Evolutionary conservation across 2,888 invertebrate genomes (phyloP).

Genomic region (Stenchaetothrips biformis): DNA sequence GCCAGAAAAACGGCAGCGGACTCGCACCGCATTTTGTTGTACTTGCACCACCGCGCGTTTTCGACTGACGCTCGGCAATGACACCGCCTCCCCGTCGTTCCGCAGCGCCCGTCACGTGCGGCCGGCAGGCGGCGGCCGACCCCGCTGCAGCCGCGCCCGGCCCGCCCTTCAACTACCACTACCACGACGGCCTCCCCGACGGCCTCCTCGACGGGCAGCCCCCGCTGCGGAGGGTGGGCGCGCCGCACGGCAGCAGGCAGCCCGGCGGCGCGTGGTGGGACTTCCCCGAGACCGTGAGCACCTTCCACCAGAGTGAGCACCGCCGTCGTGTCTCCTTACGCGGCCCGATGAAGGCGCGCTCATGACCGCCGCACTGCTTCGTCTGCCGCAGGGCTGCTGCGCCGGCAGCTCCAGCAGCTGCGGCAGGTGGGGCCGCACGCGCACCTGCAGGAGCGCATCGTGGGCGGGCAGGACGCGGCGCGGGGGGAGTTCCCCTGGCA

Average conservation of each 20-base stretch:
- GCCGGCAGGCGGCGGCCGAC: not conserved
- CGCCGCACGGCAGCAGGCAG: conserved; percentile 26
- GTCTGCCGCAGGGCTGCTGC: conserved; percentile 31
- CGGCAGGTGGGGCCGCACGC: conserved; percentile 12
- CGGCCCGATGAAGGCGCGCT: no score
- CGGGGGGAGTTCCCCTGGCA: conserved; percentile 45
- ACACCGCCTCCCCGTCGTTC: not conserved
- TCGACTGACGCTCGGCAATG: no score
- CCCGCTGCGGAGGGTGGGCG: conserved; percentile 30
- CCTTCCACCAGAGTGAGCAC: conserved; percentile 39
- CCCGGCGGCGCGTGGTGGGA: conserved; percentile 39
- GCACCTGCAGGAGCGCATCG: conserved; percentile 40
- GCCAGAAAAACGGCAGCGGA: no score
- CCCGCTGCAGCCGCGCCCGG: not conserved
- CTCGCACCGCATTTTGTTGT: no score
- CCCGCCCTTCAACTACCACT: not conserved
- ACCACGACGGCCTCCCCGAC: not conserved
- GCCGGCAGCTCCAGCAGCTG: conserved; percentile 29
- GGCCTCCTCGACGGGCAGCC: not conserved
- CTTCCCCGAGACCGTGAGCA: conserved; percentile 40
- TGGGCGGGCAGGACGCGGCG: conserved; percentile 43
- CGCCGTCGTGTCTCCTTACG: not conserved
- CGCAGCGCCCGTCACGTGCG: not conserved
- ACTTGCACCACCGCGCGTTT: no score
- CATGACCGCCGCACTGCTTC: not conserved